phyloP scores from a whole-genome alignment of 2,888 invertebrate species.

The Amaurobius ferox region DNA sequence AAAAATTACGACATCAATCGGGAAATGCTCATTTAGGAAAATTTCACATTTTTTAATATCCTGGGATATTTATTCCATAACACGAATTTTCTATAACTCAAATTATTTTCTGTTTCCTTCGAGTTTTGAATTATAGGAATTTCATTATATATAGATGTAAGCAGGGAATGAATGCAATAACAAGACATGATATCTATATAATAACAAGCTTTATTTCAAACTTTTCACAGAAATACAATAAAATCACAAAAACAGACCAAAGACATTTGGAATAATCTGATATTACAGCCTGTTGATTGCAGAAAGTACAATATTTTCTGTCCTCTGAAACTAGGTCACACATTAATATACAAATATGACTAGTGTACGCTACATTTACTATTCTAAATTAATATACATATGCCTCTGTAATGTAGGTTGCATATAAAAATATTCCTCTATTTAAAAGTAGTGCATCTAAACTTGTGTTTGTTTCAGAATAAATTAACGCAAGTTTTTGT shows the following conservation, averaged over 20 bases:
- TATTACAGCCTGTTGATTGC: constrained; percentile 15
- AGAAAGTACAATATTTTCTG: constrained; percentile 19
- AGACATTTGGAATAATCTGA: constrained; percentile 11
- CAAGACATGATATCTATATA: not conserved
- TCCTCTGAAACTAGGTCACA: constrained; percentile 66
- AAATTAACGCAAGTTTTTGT: not conserved
- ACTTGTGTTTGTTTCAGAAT: not conserved
- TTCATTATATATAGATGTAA: too few relatives aligned
- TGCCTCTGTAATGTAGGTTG: not conserved
- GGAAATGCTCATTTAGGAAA: too few relatives aligned
- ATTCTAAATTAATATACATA: not conserved
- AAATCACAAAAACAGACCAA: constrained; percentile 49
- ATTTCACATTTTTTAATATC: too few relatives aligned
- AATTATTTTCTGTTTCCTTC: too few relatives aligned
- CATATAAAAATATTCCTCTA: constrained; percentile 17
- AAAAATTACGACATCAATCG: too few relatives aligned
- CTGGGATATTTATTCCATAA: too few relatives aligned
- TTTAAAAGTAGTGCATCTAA: not conserved
- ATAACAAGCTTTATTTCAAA: constrained; percentile 49
- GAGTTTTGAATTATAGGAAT: too few relatives aligned
- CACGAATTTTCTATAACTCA: too few relatives aligned
- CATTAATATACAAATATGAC: constrained; percentile 13
- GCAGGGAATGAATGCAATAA: too few relatives aligned
- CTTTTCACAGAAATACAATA: constrained; percentile 29
- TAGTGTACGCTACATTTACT: not conserved